Evolutionary conservation across 1,140 invertebrate species (phyloP).

Genomic region (Geopemphigus sp.): DNA sequence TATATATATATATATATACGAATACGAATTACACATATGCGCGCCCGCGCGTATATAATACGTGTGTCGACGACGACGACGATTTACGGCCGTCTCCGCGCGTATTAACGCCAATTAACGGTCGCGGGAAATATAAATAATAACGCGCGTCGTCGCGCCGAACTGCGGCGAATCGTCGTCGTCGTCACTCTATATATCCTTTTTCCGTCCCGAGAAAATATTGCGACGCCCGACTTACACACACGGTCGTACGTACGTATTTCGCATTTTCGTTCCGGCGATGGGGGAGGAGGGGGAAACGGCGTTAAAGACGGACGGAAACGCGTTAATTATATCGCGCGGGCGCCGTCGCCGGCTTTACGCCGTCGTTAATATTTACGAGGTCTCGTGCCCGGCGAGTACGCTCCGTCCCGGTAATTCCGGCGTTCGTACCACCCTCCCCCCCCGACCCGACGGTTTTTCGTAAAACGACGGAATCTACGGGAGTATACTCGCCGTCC

Average conservation of each 20-base stretch:
- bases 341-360: no score
- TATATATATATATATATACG: background rate
- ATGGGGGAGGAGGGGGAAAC: background rate
- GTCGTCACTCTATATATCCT: background rate
- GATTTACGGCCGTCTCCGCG: constrained; percentile 30
- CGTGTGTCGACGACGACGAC: background rate
- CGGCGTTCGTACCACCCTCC: no score
- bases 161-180: background rate
- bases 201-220: background rate
- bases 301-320: background rate
- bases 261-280: background rate
- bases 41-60: background rate
- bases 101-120: constrained; percentile 44
- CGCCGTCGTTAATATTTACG: no score
- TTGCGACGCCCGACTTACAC: background rate
- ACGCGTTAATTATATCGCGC: constrained; percentile 1
- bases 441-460: no score
- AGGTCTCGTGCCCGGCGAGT: background rate
- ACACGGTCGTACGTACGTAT: background rate
- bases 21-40: background rate
- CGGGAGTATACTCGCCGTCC: no score
- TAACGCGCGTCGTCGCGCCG: background rate
- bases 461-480: no score
- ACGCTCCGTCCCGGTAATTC: background rate
- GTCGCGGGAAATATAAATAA: constrained; percentile 21